Base-by-base conservation (phyloP, 2,888 invertebrate genomes). In the Helicoverpa assulta region DNA sequence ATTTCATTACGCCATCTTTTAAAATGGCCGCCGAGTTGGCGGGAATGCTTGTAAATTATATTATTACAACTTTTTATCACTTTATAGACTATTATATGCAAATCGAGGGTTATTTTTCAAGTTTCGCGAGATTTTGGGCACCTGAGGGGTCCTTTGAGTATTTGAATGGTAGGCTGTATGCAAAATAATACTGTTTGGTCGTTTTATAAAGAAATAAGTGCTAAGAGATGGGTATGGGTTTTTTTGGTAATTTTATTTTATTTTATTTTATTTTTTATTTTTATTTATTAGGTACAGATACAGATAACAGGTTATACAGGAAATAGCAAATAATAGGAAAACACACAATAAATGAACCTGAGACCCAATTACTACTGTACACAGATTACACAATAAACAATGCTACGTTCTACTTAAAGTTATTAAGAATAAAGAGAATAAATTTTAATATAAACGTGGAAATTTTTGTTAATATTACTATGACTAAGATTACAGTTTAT, bases 11-110 rank as follows among this genome's bases (percentile, higher is more conserved):
- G 52, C 51, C 73, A 80, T 79, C 75, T 77, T 80, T 72, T 72
- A 67, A 74, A 67, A 82, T 82, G 82, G 76, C 70, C 52, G 60
- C 52, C 12, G 19, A n/a, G 18, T 58, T 6, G 62, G 40, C 77
- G 65, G 73, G 64, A 67, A 73, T 65, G 21, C 37, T 70, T 81
- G 64, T 71, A 78, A 80, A 70, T 71, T 63, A 82, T 68, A 80
- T 65, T 59, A 82, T 73, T 76, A 80, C 61, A 64, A 52, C 53
- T 62, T 78, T 76, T 80, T 82, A 82, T 70, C 59, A 76, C 70
- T 76, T 67, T 82, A 75, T 69, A 62, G 75, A 65, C 73, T 68
- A 82, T 76, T 80, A 82, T 80, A 68, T 76, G 67, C n/a, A 67
- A 76, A 76, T 82, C 60, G 33, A 57, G 26, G 40, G 53, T 10